These are phyloP conservation scores for Tyrophagus putrescentiae DNA, from an alignment of 1,140 invertebrate genomes.

Conservation along the genomic window DNA sequence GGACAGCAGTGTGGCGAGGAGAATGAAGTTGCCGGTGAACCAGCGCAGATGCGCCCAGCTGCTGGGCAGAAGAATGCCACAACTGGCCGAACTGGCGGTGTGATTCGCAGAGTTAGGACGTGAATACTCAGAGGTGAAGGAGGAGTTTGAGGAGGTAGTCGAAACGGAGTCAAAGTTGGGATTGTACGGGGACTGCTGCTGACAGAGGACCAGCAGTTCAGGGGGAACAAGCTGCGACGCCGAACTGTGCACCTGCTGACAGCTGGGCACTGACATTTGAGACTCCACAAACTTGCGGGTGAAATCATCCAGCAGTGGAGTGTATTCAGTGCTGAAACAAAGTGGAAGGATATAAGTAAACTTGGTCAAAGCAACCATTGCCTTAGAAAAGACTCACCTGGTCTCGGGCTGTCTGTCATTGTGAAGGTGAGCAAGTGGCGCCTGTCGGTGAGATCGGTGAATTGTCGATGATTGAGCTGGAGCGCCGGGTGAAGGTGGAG, in stretches of 20 bases:
- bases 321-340: conserved; percentile 3
- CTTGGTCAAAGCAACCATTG: too few relatives aligned
- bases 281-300: neutral
- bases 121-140: neutral
- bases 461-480: neutral
- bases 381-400: too few relatives aligned
- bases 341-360: too few relatives aligned
- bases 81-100: neutral
- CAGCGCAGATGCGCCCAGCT: conserved; percentile 3
- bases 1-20: neutral
- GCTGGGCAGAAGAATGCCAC: neutral
- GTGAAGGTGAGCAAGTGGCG: too few relatives aligned
- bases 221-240: conserved; percentile 1
- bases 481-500: neutral
- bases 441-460: neutral
- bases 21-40: neutral
- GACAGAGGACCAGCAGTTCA: neutral
- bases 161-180: conserved; percentile 5
- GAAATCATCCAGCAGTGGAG: conserved; percentile 15
- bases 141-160: neutral
- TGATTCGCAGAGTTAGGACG: neutral
- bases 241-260: neutral
- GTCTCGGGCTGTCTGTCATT: too few relatives aligned
- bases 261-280: neutral
- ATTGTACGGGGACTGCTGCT: conserved; percentile 11